Evolutionary conservation across 2,797 vertebrate species (phyloP).

Genomic region (Myotis myotis): DNA sequence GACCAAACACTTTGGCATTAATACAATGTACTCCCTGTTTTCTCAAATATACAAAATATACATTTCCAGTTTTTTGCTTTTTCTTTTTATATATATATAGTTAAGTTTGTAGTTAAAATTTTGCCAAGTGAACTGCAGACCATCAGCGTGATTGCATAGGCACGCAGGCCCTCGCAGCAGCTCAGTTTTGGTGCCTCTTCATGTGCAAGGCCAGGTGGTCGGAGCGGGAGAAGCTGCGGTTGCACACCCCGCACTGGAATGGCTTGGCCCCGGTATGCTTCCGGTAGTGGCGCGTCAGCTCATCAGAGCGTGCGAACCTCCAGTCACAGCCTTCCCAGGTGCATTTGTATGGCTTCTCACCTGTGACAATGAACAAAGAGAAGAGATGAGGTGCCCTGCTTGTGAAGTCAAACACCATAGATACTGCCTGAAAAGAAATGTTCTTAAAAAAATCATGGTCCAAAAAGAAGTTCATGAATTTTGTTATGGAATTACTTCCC

Average conservation of each 20-base stretch:
- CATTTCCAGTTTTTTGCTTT: constrained; percentile 85
- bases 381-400: constrained; percentile 32
- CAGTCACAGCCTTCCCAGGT: constrained; percentile 98
- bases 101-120: constrained; percentile 74
- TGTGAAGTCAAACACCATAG: rapidly evolving
- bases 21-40: constrained; percentile 87
- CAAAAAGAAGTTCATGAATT: background rate
- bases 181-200: constrained; percentile 97
- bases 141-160: constrained; percentile 79
- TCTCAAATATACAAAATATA: constrained; percentile 89
- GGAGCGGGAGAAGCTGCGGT: constrained; percentile 96
- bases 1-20: constrained; percentile 80
- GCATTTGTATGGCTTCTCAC: constrained; percentile 98
- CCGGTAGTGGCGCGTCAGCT: constrained; percentile 97
- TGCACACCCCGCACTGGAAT: constrained; percentile 95
- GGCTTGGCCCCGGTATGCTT: constrained; percentile 98
- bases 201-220: constrained; percentile 99
- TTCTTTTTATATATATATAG: constrained; percentile 69
- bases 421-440: background rate
- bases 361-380: constrained; percentile 80
- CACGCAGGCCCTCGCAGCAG: constrained; percentile 25
- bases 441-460: background rate
- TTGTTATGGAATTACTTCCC: background rate
- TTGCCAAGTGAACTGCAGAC: constrained; percentile 58
- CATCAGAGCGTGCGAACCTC: constrained; percentile 97